Percentiles rank a stretch among this genome's conserved stretches.
These are phyloP conservation scores for Leucophenga maculata DNA, from an alignment of 2,888 invertebrate genomes.

Conservation along the genomic window DNA sequence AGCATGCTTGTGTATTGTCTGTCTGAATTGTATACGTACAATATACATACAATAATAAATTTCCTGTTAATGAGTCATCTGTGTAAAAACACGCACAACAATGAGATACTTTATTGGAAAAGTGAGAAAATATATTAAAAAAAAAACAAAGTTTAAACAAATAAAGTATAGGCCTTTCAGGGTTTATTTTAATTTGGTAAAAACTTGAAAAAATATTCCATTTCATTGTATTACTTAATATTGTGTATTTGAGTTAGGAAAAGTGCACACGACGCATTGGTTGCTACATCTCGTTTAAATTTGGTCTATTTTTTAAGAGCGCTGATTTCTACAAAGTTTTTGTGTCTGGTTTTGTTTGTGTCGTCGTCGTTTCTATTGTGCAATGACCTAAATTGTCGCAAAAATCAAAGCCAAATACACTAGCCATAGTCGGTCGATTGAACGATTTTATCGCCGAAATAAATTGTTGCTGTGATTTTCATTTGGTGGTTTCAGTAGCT, in stretches of 20 bases:
- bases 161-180: too few species aligned
- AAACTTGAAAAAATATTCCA: too few species aligned
- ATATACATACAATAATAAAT: constrained; percentile 38
- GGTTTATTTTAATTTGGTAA: too few species aligned
- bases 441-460: neutral
- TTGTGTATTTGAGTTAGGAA: too few species aligned
- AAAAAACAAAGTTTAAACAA: neutral
- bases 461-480: neutral
- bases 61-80: constrained; percentile 59
- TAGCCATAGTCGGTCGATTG: constrained; percentile 13
- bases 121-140: neutral
- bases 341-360: constrained; percentile 40
- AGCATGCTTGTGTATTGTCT: neutral
- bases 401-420: constrained; percentile 48
- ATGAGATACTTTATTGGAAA: neutral
- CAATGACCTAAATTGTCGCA: constrained; percentile 60
- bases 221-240: too few species aligned
- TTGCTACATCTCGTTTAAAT: too few species aligned
- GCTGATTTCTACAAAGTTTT: constrained; percentile 52
- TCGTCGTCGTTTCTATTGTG: constrained; percentile 52
- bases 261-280: too few species aligned
- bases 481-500: constrained; percentile 28
- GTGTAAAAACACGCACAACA: constrained; percentile 1
- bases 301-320: too few species aligned
- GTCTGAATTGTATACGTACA: too few species aligned